phyloP scores from a whole-genome alignment of 2,113 vertebrate genomes.

The Sylvietta virens region DNA sequence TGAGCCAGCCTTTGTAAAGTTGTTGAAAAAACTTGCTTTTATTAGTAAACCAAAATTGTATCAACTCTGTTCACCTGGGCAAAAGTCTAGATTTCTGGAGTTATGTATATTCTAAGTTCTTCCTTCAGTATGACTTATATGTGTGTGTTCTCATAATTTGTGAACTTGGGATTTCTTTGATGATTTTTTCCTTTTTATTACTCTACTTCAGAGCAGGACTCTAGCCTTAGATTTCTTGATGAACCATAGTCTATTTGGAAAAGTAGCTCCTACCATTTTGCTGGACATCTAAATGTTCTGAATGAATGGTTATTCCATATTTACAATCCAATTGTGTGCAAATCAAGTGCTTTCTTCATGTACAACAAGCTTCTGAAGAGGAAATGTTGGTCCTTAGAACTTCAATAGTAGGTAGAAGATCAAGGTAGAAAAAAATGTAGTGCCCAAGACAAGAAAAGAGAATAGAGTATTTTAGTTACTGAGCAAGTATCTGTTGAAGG shows the following conservation, averaged over 20 bases:
- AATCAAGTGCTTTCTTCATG: rapidly evolving
- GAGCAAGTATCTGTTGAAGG: not conserved
- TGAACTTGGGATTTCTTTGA: not conserved
- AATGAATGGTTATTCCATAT: not conserved
- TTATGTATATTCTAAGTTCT: not conserved
- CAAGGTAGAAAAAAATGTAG: not conserved
- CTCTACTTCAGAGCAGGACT: not conserved
- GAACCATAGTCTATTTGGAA: not conserved
- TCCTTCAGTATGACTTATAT: not conserved
- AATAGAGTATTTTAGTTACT: not conserved
- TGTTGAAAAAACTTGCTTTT: not conserved
- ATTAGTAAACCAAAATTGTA: not conserved
- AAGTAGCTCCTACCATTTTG: not conserved
- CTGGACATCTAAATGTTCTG: not conserved
- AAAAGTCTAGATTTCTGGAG: not conserved
- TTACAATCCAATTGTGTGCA: not conserved
- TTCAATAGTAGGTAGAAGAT: not conserved
- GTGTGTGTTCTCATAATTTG: not conserved
- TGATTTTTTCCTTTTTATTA: not conserved
- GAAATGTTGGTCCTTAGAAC: not conserved
- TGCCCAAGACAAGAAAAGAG: not conserved
- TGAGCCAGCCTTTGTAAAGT: not conserved
- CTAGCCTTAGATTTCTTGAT: not conserved
- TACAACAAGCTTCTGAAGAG: not conserved
- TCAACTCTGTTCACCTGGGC: not conserved